These are phyloP conservation scores for Pedicia rivosa DNA, from an alignment of 2,888 invertebrate genomes.

Conservation along the genomic window DNA sequence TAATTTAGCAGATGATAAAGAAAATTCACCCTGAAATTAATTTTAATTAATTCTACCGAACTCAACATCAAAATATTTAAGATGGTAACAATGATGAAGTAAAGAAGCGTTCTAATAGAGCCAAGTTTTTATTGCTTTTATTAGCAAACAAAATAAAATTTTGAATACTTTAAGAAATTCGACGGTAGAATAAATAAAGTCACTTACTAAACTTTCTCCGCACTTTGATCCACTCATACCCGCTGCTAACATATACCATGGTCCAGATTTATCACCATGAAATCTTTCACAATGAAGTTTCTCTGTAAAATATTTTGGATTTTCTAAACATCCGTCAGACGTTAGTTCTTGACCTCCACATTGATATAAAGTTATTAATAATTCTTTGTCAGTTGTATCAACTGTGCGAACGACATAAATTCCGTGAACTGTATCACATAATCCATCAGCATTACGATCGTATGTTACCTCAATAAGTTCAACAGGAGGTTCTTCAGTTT, in stretches of 20 bases:
- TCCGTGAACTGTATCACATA: slow-evolving; percentile 12
- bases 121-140: too few relatives aligned
- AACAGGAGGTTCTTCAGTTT: slow-evolving; percentile 8
- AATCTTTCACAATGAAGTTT: slow-evolving; percentile 13
- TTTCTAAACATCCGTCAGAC: slow-evolving; percentile 9
- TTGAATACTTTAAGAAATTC: background rate
- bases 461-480: slow-evolving; percentile 11
- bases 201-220: slow-evolving; percentile 15
- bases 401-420: slow-evolving; percentile 11
- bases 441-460: slow-evolving; percentile 9
- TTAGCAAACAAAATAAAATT: background rate
- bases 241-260: slow-evolving; percentile 13
- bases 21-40: slow-evolving; percentile 11
- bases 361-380: slow-evolving; percentile 10
- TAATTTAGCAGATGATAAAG: slow-evolving; percentile 9
- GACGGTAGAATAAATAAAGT: slow-evolving; percentile 8
- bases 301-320: slow-evolving; percentile 7
- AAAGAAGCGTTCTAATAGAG: too few relatives aligned
- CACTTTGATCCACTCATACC: slow-evolving; percentile 15
- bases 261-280: slow-evolving; percentile 11
- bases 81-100: slow-evolving; percentile 4
- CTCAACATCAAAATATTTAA: too few relatives aligned
- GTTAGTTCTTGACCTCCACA: slow-evolving; percentile 8
- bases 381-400: slow-evolving; percentile 11
- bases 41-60: too few relatives aligned